Base-by-base conservation (phyloP, 2,888 invertebrate species). In the Camponotus fellah region DNA sequence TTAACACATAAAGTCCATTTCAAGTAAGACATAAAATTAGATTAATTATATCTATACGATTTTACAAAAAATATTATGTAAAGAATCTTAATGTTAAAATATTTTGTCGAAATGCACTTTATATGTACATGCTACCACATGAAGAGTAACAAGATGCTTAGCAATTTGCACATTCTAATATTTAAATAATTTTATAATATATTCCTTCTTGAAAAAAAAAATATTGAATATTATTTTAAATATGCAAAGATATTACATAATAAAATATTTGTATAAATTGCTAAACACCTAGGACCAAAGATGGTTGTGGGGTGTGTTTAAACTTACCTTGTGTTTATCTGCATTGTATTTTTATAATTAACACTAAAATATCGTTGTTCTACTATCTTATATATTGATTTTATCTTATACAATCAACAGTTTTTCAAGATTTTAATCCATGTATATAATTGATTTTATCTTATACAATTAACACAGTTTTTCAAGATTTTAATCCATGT, bases 221-320 rank as follows among this genome's bases (percentile, higher is more conserved):
- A 69, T 56, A 56, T 34, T 21, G 2, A 17, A 37, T 5, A 14
- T 62, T 58, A 12, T 32, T 17, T 37, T 12, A 12, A 60, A n/a
- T n/a, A 62, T 6, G 12, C 14, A 34, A 21, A 60, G 5, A 26
- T 74, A 56, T 43, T 46, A 40, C 21, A 56, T 58, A 26, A 2
- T n/a, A 34, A 46, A 72, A 49, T 65, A 40, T n/a, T 66, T 66
- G 3, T 40, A 8, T 32, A 94, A 94, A 94, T 94, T 93, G 93
- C 94, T 93, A 91, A 89, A 93, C 91, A 90, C 92, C 90, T 84
- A 91, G 92, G 91, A 92, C 93, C 94, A 94, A 94, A 93, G 93
- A 93, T 92, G 94, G 94, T 94, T 94, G 94, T 94, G 95, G 94
- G 91, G 92, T 93, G 92, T 93, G 92, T 95, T 89, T 80, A 85